These are phyloP conservation scores for Oscheius sp. DNA, from an alignment of 2,888 invertebrate species.

Conservation along the genomic window DNA sequence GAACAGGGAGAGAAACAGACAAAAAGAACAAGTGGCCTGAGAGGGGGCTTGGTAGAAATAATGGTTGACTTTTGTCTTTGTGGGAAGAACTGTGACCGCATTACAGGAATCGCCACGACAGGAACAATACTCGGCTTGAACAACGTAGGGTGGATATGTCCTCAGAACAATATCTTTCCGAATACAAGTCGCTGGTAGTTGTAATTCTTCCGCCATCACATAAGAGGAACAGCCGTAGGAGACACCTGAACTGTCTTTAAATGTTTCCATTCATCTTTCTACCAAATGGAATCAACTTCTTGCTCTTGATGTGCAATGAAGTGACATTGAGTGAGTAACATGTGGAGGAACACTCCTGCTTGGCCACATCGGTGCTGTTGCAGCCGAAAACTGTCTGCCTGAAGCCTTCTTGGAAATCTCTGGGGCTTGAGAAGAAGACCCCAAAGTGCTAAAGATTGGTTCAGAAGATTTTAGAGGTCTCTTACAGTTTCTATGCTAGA, in stretches of 20 bases:
- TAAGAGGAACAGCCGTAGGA: slow-evolving; percentile 36
- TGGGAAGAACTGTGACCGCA: slow-evolving; percentile 11
- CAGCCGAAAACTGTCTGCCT: slow-evolving; percentile 13
- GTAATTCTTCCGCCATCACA: slow-evolving; percentile 28
- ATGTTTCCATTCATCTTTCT: background rate
- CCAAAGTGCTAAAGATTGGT: slow-evolving; percentile 51
- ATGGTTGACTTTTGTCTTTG: background rate
- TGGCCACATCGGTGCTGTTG: slow-evolving; percentile 39
- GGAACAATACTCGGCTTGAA: slow-evolving; percentile 31
- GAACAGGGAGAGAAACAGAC: background rate
- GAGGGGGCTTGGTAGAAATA: slow-evolving; percentile 16
- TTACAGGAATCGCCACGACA: slow-evolving; percentile 33
- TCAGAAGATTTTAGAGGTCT: background rate
- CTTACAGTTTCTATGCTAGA: slow-evolving; percentile 50
- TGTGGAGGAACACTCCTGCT: slow-evolving; percentile 43
- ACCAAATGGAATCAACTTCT: slow-evolving; percentile 29
- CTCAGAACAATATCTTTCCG: slow-evolving; percentile 32
- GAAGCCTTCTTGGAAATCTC: slow-evolving; percentile 48
- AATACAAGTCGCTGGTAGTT: background rate
- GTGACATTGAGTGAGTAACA: slow-evolving; percentile 53
- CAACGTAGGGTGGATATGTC: slow-evolving; percentile 37
- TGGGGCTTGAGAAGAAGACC: slow-evolving; percentile 51
- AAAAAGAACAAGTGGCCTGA: background rate
- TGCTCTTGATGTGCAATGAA: slow-evolving; percentile 34
- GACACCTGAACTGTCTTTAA: slow-evolving; percentile 14